phyloP scores from a whole-genome alignment of 1,140 invertebrate genomes.

The Lordiphosa clarofinis region DNA sequence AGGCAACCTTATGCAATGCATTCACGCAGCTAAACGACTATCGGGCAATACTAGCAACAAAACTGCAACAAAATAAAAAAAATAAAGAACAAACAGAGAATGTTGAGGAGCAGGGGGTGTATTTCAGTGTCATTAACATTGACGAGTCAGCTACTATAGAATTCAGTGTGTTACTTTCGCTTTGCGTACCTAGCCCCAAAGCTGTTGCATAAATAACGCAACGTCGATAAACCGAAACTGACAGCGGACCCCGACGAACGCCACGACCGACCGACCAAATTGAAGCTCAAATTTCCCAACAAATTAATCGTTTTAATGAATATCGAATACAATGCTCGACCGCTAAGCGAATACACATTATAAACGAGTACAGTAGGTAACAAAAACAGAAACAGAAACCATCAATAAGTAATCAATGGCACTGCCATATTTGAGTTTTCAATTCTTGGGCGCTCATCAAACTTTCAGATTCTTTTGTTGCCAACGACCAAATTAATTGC shows the following conservation, averaged over 20 bases:
- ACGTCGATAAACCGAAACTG: slow-evolving; percentile 50
- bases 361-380: slow-evolving; percentile 38
- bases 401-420: slow-evolving; percentile 59
- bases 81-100: slow-evolving; percentile 42
- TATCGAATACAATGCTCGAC: slow-evolving; percentile 56
- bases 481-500: slow-evolving; percentile 42
- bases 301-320: slow-evolving; percentile 68
- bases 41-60: slow-evolving; percentile 23
- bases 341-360: background rate
- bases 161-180: slow-evolving; percentile 38
- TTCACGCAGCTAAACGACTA: slow-evolving; percentile 33
- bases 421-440: slow-evolving; percentile 25
- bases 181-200: slow-evolving; percentile 14
- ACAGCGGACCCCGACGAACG: slow-evolving; percentile 28
- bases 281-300: slow-evolving; percentile 50
- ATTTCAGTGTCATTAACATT: slow-evolving; percentile 70
- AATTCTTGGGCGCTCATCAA: slow-evolving; percentile 41
- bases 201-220: slow-evolving; percentile 58
- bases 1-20: slow-evolving; percentile 29
- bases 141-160: slow-evolving; percentile 50
- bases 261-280: slow-evolving; percentile 7
- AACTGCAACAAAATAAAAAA: slow-evolving; percentile 36
- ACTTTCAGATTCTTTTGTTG: slow-evolving; percentile 41
- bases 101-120: slow-evolving; percentile 11
- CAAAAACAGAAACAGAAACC: slow-evolving; percentile 20